phyloP scores from a whole-genome alignment of 2,797 vertebrate genomes.

The Argentina silus region DNA sequence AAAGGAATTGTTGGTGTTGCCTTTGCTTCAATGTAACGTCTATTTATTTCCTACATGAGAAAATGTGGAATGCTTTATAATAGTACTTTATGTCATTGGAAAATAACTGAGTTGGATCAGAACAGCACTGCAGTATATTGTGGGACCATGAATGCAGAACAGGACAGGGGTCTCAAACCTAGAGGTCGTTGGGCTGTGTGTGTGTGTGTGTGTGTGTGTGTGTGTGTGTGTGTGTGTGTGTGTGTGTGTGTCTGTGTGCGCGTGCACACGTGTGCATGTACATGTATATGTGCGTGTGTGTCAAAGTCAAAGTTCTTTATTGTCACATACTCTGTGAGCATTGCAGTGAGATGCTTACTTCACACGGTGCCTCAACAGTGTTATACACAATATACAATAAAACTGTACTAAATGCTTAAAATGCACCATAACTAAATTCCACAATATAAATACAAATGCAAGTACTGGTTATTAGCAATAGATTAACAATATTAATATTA shows the following conservation, averaged over 20 bases:
- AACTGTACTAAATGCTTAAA: no score
- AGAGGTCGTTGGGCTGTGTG: slow-evolving; percentile 31
- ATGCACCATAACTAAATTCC: no score
- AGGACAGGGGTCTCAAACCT: slow-evolving; percentile 51
- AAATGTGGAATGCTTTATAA: neutral
- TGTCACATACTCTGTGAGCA: no score
- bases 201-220: slow-evolving; percentile 17
- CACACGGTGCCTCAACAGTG: no score
- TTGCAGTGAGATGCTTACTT: no score
- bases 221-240: slow-evolving; percentile 19
- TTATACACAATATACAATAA: no score
- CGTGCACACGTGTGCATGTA: slow-evolving; percentile 20
- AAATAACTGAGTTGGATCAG: neutral
- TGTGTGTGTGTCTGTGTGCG: slow-evolving; percentile 2
- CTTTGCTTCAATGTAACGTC: neutral
- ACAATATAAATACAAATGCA: no score
- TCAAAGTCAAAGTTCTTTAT: neutral
- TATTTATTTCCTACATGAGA: neutral
- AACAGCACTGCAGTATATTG: slow-evolving; percentile 59
- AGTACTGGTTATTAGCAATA: no score
- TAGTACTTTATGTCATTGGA: neutral
- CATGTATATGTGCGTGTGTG: slow-evolving; percentile 1
- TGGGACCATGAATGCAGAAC: slow-evolving; percentile 59
- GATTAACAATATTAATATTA: no score
- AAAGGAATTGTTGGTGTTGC: neutral